Conservation (phyloP, 2,797 vertebrate species). For the Sebastes vulpes region DNA sequence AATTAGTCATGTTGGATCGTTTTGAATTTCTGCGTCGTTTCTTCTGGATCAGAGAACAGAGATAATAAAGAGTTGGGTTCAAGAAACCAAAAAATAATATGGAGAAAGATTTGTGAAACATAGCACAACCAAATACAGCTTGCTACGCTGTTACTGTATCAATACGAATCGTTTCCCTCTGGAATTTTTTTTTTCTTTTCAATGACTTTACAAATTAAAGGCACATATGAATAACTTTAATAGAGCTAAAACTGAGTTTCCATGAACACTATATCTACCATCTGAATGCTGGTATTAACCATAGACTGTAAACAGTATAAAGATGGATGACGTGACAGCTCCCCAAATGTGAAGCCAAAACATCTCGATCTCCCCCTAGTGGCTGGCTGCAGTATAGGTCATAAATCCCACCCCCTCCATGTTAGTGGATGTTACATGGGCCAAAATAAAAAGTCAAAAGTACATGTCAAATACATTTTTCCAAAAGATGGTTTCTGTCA, state of each 20-base stretch:
- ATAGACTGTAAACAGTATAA: no score
- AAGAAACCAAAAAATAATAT: slow-evolving; percentile 4
- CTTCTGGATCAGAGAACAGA: background rate
- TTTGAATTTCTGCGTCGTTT: background rate
- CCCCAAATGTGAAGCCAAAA: no score
- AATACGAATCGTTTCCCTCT: background rate
- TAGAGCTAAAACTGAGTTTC: slow-evolving; percentile 5
- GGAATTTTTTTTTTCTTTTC: background rate
- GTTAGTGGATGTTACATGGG: no score
- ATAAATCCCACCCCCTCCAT: no score
- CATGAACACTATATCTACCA: background rate
- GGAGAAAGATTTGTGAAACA: slow-evolving; percentile 8
- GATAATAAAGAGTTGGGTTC: background rate
- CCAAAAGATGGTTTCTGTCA: no score
- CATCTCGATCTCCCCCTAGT: accelerated
- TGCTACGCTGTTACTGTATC: background rate
- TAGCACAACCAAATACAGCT: background rate
- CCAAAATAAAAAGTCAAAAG: no score
- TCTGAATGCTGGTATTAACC: background rate
- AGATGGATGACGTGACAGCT: no score
- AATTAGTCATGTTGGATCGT: background rate
- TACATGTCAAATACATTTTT: no score
- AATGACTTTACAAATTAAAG: background rate
- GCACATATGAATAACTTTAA: background rate
- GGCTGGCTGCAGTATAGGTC: no score